A percentile compares a stretch with the other conserved stretches of the same genome.
These are phyloP conservation scores for Enteromius paludinosus DNA, from an alignment of 2,797 vertebrate species.

Conservation along the genomic window DNA sequence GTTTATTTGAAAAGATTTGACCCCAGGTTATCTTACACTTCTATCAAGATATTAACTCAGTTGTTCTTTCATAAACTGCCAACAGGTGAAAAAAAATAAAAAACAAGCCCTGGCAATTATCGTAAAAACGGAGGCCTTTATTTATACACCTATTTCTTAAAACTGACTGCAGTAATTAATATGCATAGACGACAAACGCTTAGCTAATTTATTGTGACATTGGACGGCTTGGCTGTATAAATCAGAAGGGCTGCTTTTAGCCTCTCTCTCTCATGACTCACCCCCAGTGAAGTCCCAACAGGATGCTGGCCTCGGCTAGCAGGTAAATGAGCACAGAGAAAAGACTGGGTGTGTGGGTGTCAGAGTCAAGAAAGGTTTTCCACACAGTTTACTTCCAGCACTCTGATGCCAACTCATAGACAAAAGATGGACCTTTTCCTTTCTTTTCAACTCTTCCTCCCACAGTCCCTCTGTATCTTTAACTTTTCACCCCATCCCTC, in stretches of 20 bases:
- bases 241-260: not conserved
- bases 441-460: conserved; percentile 12
- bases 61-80: not conserved
- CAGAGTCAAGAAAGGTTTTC: conserved; percentile 30
- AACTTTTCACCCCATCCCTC: not conserved
- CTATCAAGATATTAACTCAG: not conserved
- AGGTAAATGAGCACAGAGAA: conserved; percentile 24
- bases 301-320: conserved; percentile 13
- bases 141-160: not conserved
- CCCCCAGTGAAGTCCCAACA: conserved; percentile 1
- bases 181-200: not conserved
- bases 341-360: conserved; percentile 7
- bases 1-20: not conserved
- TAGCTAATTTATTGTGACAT: not conserved
- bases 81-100: not conserved
- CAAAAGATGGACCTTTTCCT: conserved; percentile 15
- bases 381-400: conserved; percentile 26
- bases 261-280: not conserved
- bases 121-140: not conserved
- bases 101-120: not conserved
- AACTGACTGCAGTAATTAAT: not conserved
- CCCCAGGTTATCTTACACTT: not conserved
- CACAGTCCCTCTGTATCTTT: not conserved
- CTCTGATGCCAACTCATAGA: conserved; percentile 32
- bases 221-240: not conserved